Base-by-base conservation (phyloP, 2,888 invertebrate genomes). In the Drosophila mettleri region DNA sequence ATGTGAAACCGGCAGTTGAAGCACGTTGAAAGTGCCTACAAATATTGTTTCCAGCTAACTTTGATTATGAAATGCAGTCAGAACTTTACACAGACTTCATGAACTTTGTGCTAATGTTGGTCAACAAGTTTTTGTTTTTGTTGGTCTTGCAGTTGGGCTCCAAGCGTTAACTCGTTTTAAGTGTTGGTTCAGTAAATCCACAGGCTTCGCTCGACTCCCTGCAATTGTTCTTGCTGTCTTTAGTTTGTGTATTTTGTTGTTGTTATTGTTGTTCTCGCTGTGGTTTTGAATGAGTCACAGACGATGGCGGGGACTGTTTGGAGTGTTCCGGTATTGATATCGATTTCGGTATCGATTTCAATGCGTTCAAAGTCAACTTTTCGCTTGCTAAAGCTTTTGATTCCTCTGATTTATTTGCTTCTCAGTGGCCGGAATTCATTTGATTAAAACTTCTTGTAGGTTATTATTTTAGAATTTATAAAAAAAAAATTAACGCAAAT, bases 11-110 rank as follows among this genome's bases (percentile, higher is more conserved):
- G 68, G 38, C 75, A 59, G 58, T 7, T 31, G 18, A 43, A 74
- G 55, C 68, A 68, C 61, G 77, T 76, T 66, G 80, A 81, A 82
- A 79, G 86, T 80, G 84, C 73, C 68, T 78, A 80, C 69, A 85
- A 85, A 55, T 65, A 33, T 53, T 38, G 54, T 53, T 61, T 64
- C 51, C 59, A 39, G 45, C 64, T 52, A 65, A 86, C 74, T 75
- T 69, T 75, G 69, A 59, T 85, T 85, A 84, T 87, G 66, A 67
- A 69, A 80, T 64, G 57, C 73, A 69, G 60, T 57, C 41, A 69
- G 67, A 71, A 64, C 49, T 60, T 73, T 74, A 74, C 54, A 46
- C 36, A 59, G 49, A 49, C 60, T 55, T 61, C 48, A 31, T 58
- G 61, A 66, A 77, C 55, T 59, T 66, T 69, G 60, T 29, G 63